Conservation (phyloP, 2,113 vertebrate species). For the Sander vitreus region DNA sequence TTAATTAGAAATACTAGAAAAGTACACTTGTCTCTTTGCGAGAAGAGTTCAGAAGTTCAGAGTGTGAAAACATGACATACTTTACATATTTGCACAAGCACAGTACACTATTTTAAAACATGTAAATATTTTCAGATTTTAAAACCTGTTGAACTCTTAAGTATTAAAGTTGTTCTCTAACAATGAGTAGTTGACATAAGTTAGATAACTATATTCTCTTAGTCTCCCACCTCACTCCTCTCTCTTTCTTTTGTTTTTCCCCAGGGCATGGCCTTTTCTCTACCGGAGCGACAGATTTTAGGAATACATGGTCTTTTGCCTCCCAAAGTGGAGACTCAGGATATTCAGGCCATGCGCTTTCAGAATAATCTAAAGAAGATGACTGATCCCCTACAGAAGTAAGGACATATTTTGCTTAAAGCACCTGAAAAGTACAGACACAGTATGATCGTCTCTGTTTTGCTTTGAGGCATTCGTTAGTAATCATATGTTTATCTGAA, state of each 20-base stretch:
- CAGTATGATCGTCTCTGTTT: neutral
- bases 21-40: neutral
- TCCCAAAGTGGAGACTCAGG: conserved; percentile 96
- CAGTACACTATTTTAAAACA: neutral
- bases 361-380: conserved; percentile 94
- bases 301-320: conserved; percentile 96
- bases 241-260: conserved; percentile 12
- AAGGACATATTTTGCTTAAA: conserved; percentile 60
- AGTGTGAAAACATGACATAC: neutral
- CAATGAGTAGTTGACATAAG: neutral
- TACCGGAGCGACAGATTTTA: conserved; percentile 93
- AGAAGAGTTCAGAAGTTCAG: neutral
- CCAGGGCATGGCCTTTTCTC: conserved; percentile 97
- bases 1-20: neutral
- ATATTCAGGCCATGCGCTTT: conserved; percentile 95
- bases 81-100: neutral
- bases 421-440: neutral
- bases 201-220: neutral
- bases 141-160: too few relatives aligned
- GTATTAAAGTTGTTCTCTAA: neutral
- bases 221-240: neutral
- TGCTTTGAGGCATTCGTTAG: neutral
- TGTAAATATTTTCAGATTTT: too few relatives aligned
- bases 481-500: neutral
- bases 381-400: conserved; percentile 93